Evolutionary conservation across 2,113 vertebrate species (phyloP).

Genomic region (Tor tambroides): DNA sequence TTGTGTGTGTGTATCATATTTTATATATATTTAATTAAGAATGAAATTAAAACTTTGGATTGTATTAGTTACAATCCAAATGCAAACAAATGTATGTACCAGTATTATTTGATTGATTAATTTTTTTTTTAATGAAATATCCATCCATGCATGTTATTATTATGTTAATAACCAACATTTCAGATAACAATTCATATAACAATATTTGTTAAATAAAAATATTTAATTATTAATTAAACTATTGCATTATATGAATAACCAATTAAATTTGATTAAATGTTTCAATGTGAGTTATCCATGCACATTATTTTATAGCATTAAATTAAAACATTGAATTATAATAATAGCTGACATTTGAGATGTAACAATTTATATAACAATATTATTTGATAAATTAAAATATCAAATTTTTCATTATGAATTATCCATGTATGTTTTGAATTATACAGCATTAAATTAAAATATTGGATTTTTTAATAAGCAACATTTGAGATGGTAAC

Average conservation of each 20-base stretch:
- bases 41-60: no score
- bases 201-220: not conserved
- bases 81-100: no score
- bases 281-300: not conserved
- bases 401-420: no score
- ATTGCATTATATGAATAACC: not conserved
- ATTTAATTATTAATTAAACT: not conserved
- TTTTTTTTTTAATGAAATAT: not conserved
- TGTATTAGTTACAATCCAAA: no score
- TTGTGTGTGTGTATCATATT: no score
- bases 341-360: not conserved
- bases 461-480: no score
- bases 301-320: not conserved
- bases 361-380: not conserved
- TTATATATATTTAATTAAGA: no score
- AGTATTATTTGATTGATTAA: no score
- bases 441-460: no score
- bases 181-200: no score
- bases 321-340: not conserved
- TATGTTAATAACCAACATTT: not conserved
- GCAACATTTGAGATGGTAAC: no score
- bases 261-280: not conserved
- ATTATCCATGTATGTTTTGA: no score
- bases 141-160: not conserved
- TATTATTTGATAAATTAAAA: not conserved